phyloP scores from a whole-genome alignment of 2,113 vertebrate genomes.

The Poeciliopsis prolifica region DNA sequence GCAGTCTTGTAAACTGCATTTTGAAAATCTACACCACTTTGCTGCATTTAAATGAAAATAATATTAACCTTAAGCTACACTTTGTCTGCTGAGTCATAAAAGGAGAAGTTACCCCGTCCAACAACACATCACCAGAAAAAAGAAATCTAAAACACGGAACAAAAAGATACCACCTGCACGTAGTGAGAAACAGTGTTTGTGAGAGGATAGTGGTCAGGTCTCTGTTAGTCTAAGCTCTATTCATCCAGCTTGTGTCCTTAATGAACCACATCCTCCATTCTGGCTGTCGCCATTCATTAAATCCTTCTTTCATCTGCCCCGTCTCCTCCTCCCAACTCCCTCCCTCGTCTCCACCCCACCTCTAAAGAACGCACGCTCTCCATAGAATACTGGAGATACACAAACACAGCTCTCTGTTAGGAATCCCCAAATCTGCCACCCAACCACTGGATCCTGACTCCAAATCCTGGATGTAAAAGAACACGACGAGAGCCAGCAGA shows the following conservation, averaged over 20 bases:
- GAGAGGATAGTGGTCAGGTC: slow-evolving; percentile 61
- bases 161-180: slow-evolving; percentile 58
- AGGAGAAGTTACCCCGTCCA: too few species aligned
- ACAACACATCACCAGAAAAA: neutral
- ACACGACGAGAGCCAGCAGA: slow-evolving; percentile 19
- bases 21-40: too few species aligned
- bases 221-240: slow-evolving; percentile 73
- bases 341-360: slow-evolving; percentile 34
- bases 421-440: slow-evolving; percentile 59
- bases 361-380: slow-evolving; percentile 65
- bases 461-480: slow-evolving; percentile 33
- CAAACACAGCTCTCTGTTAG: slow-evolving; percentile 66
- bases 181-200: slow-evolving; percentile 50
- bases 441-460: slow-evolving; percentile 63
- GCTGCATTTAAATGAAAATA: too few species aligned
- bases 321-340: slow-evolving; percentile 23
- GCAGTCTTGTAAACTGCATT: neutral
- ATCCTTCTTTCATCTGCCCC: slow-evolving; percentile 73
- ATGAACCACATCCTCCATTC: slow-evolving; percentile 82
- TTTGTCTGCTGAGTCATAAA: too few species aligned
- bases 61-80: too few species aligned
- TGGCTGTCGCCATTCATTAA: slow-evolving; percentile 80
- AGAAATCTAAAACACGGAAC: neutral
- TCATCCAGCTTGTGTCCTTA: slow-evolving; percentile 80
- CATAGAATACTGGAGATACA: slow-evolving; percentile 70